Evolutionary conservation across 2,797 vertebrate species (phyloP).

Genomic region (Sebastes matsubarae): DNA sequence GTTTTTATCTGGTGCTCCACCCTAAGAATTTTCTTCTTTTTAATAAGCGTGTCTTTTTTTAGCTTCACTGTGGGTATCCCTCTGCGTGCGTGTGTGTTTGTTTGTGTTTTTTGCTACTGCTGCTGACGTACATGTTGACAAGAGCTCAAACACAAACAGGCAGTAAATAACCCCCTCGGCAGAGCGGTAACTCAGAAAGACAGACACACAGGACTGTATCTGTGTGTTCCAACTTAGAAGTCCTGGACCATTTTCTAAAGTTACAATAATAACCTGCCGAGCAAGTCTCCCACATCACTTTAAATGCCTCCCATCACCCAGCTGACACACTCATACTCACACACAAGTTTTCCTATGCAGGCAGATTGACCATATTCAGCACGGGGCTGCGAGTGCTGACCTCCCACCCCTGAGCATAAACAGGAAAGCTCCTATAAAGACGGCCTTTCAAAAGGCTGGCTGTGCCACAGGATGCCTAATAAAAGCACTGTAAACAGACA

Average conservation of each 20-base stretch:
- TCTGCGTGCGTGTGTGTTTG: slow-evolving; percentile 1
- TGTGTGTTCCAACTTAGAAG: slow-evolving; percentile 24
- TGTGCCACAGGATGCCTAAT: slow-evolving; percentile 82
- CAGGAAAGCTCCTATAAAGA: slow-evolving; percentile 83
- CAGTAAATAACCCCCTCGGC: slow-evolving; percentile 29
- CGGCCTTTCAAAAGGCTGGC: slow-evolving; percentile 79
- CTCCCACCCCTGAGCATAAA: slow-evolving; percentile 80
- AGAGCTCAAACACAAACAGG: slow-evolving; percentile 34
- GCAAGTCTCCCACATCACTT: slow-evolving; percentile 36
- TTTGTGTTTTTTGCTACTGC: slow-evolving; percentile 24
- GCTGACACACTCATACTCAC: slow-evolving; percentile 41
- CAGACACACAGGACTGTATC: slow-evolving; percentile 26
- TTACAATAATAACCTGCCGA: slow-evolving; percentile 62
- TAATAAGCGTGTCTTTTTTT: slow-evolving; percentile 9
- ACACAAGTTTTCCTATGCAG: slow-evolving; percentile 66
- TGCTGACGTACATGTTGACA: slow-evolving; percentile 39
- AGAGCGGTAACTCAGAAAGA: slow-evolving; percentile 4
- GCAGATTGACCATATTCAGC: slow-evolving; percentile 75
- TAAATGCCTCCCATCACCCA: slow-evolving; percentile 40
- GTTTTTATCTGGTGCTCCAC: background rate
- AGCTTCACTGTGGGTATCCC: background rate
- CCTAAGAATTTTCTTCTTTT: background rate
- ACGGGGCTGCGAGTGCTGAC: slow-evolving; percentile 74
- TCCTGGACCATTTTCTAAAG: slow-evolving; percentile 38
- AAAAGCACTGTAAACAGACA: slow-evolving; percentile 82